Conservation (phyloP, 2,797 vertebrate genomes). For the Alosa sapidissima region DNA sequence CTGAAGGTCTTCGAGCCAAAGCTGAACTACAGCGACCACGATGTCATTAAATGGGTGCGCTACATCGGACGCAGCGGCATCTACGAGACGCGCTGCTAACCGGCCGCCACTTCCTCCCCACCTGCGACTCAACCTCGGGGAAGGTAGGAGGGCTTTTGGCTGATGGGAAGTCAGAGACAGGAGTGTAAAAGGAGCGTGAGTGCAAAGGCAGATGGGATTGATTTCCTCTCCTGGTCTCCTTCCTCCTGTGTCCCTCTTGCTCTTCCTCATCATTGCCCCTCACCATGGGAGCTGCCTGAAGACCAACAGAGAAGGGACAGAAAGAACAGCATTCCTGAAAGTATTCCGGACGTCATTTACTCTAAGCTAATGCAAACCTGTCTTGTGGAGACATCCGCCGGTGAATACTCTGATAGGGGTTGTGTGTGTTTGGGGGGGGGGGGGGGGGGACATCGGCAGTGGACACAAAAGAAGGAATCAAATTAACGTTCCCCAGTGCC, state of each 20-base stretch:
- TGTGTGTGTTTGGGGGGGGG: not conserved
- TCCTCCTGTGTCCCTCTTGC: conserved; percentile 23
- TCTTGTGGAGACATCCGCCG: conserved; percentile 31
- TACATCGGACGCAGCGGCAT: conserved; percentile 90
- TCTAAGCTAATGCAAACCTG: conserved; percentile 28
- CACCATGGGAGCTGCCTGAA: conserved; percentile 37
- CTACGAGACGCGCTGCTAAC: conserved; percentile 89
- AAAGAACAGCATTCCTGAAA: conserved; percentile 11
- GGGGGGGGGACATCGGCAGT: conserved; percentile 21
- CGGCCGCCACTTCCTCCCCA: not conserved
- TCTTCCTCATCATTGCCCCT: conserved; percentile 16
- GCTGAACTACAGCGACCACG: conserved; percentile 92
- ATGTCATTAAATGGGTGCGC: conserved; percentile 92
- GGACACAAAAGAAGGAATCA: not conserved
- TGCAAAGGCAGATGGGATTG: conserved; percentile 41
- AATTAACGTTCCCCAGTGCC: not conserved
- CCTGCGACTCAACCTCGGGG: not conserved
- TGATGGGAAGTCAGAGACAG: not conserved
- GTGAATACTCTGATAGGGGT: not conserved
- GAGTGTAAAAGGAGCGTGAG: conserved; percentile 11
- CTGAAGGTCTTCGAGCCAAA: conserved; percentile 91
- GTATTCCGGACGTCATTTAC: conserved; percentile 26
- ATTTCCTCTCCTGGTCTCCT: conserved; percentile 31
- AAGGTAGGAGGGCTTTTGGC: conserved; percentile 7
- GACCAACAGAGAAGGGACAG: conserved; percentile 27